Conservation (phyloP, 2,888 invertebrate genomes). For the Apamea monoglypha region DNA sequence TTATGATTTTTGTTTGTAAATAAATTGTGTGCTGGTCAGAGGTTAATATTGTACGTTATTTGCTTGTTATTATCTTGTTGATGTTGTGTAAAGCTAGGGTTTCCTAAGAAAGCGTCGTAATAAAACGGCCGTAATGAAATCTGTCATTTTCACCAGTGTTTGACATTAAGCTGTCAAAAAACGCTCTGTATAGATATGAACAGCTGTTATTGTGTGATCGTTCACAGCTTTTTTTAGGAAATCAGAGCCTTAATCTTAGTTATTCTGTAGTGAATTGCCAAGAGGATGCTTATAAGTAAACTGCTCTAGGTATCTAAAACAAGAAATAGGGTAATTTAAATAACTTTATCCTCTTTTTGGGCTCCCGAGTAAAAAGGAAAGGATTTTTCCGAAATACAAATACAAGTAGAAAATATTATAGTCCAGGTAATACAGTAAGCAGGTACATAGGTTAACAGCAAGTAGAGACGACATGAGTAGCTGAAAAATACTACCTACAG, state of each 20-base stretch:
- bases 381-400: neutral
- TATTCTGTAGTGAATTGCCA: neutral
- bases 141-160: neutral
- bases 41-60: slow-evolving; percentile 43
- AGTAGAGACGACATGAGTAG: too few relatives aligned
- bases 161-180: too few relatives aligned
- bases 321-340: neutral
- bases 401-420: too few relatives aligned
- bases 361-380: neutral
- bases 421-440: too few relatives aligned
- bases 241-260: too few relatives aligned
- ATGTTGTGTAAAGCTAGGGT: neutral
- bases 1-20: slow-evolving; percentile 36
- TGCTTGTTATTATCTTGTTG: slow-evolving; percentile 1
- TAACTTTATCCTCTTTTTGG: neutral
- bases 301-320: neutral
- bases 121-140: neutral
- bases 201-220: too few relatives aligned
- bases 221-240: too few relatives aligned
- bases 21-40: slow-evolving; percentile 36
- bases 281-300: neutral
- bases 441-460: too few relatives aligned
- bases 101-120: neutral
- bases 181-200: too few relatives aligned
- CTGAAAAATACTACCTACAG: too few relatives aligned